Evolutionary conservation across 1,140 invertebrate species (phyloP), one percentile per base, ranked within the genome.

Genomic region (Cydia splendana): DNA sequence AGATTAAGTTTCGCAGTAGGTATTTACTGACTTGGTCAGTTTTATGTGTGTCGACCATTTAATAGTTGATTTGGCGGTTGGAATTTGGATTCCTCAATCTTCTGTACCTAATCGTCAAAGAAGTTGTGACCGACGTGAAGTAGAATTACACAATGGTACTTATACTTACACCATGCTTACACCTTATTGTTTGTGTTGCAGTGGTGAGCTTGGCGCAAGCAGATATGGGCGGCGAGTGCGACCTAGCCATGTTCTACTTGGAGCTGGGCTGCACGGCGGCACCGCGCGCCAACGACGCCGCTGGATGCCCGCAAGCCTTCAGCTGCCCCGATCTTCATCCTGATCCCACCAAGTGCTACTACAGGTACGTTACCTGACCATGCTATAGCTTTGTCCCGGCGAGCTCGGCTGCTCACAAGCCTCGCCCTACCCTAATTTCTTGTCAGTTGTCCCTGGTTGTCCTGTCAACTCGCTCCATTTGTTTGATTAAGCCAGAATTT

Each of bases 261-360:
- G 91, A 92, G 78, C 79, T 92, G 24, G 91, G 90, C 30, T 92
- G 91, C 77, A 86, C 83, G 2, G 79, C 87, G 0, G 62, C 85
- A 0, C 78, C 84, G 0, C 74, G 74, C 0, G 67, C 78, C 0
- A 84, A 84, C 74, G 86, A 87, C 69, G 78, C 80, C 12, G 85
- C 81, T 0, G 76, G 34, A 15, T 93, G 91, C 65, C 89, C 91
- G 0, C 82, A 88, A 0, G 82, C 85, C 0, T 93, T 89, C 79
- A 81, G 74, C 38, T 93, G 91, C 45, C 90, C 90, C 0, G 86
- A 91, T 24, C 74, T 93, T 6, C 89, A 91, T 69, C 89, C 89
- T 0, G 83, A 90, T 34, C 85, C 89, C 7, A 82, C 78, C 9
- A 84, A 82, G 77, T 91, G 91, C 73, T 91, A 88, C 77, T 91